A percentile compares a stretch with the other conserved stretches of the same genome.
Evolutionary conservation across 2,888 invertebrate genomes (phyloP).

Genomic region (Megastigmus dorsalis): DNA sequence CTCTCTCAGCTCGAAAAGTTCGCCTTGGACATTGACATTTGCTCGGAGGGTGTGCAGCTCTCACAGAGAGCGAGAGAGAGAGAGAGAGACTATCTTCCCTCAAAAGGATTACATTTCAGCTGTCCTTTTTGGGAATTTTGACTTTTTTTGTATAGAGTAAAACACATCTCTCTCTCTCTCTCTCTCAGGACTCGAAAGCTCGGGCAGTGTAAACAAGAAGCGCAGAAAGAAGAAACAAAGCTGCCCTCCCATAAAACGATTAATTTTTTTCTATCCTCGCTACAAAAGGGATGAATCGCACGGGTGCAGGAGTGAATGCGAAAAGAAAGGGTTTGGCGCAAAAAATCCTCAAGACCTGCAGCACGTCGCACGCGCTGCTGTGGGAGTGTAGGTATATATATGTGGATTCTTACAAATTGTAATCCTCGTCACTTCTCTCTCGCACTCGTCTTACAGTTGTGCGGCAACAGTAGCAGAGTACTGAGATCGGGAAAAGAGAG

Average conservation of each 20-base stretch:
- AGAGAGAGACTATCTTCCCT: no score
- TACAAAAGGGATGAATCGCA: not conserved
- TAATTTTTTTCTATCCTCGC: conserved; percentile 9
- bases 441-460: conserved; percentile 61
- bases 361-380: conserved; percentile 37
- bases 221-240: not conserved
- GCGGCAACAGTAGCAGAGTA: no score
- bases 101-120: no score
- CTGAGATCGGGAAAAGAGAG: conserved; percentile 62
- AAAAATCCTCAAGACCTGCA: not conserved
- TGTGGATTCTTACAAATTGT: conserved; percentile 70
- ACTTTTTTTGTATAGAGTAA: not conserved
- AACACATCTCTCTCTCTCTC: no score
- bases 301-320: not conserved
- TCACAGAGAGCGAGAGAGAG: no score
- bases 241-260: conserved; percentile 19
- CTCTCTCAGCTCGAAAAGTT: no score
- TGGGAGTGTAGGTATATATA: no score
- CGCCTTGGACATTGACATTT: no score
- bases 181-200: not conserved
- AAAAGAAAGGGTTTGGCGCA: not conserved
- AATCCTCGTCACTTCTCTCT: conserved; percentile 60
- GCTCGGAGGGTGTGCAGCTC: no score
- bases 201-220: not conserved
- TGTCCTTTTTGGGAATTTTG: not conserved